Percentiles rank a stretch among this genome's conserved stretches.
These are phyloP conservation scores for Eubasilissa regina DNA, from an alignment of 1,140 invertebrate genomes.

Conservation along the genomic window DNA sequence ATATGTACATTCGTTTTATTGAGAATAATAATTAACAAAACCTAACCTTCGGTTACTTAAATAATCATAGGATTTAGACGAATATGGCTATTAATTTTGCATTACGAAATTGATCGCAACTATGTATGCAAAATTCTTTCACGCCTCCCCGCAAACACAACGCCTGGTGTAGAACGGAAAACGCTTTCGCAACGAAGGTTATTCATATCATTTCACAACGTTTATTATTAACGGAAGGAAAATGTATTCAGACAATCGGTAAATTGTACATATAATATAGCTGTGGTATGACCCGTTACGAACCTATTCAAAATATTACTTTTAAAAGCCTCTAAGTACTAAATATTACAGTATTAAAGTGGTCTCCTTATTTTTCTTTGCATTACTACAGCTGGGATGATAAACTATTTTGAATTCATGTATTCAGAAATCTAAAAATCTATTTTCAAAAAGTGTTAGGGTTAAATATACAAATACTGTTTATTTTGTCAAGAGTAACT, in stretches of 20 bases:
- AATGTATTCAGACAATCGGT: constrained; percentile 10
- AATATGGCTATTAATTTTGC: constrained; percentile 23
- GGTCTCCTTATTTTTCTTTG: background rate
- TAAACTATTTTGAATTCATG: too few relatives aligned
- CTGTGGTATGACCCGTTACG: background rate
- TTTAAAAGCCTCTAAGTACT: background rate
- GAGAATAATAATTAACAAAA: too few relatives aligned
- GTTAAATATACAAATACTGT: too few relatives aligned
- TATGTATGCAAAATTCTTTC: constrained; percentile 44
- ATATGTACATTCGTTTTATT: too few relatives aligned
- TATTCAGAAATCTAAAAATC: too few relatives aligned
- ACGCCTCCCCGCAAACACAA: constrained; percentile 4
- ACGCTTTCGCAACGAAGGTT: constrained; percentile 24
- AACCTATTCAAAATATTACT: background rate
- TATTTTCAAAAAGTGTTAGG: too few relatives aligned
- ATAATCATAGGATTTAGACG: constrained; percentile 10
- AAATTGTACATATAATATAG: too few relatives aligned
- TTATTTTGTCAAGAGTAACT: too few relatives aligned
- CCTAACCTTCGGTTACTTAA: constrained; percentile 15
- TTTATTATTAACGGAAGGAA: constrained; percentile 33
- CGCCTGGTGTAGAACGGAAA: constrained; percentile 15
- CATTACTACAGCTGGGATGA: background rate
- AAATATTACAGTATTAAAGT: background rate
- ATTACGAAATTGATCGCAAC: constrained; percentile 31
- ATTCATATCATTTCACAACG: constrained; percentile 28